Evolutionary conservation across 2,113 vertebrate species (phyloP).

Genomic region (Lepus americanus): DNA sequence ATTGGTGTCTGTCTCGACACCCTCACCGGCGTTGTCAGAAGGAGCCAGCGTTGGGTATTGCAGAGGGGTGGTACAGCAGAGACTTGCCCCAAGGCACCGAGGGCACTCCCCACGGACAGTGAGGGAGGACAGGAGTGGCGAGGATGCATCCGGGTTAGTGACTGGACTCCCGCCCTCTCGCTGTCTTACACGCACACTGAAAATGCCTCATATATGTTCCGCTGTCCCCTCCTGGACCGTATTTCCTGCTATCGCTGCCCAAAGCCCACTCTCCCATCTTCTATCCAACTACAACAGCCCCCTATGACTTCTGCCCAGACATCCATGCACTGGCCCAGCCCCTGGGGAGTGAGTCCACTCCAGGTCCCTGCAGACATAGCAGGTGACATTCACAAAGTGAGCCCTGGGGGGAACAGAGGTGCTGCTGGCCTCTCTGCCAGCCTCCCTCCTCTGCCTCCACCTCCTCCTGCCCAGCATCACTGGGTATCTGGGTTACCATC

Average conservation of each 20-base stretch:
- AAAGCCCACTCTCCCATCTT: no score
- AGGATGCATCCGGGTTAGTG: background rate
- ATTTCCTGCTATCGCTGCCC: background rate
- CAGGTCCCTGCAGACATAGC: no score
- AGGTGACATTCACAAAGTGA: background rate
- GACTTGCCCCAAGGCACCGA: background rate
- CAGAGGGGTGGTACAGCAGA: rapidly evolving
- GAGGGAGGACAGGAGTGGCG: background rate
- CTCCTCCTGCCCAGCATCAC: no score
- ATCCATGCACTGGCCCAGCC: background rate
- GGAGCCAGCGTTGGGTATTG: background rate
- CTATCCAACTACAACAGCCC: background rate
- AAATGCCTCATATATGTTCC: background rate
- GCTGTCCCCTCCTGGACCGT: background rate
- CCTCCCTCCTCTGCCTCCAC: background rate
- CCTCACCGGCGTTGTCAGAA: rapidly evolving
- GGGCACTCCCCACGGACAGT: no score
- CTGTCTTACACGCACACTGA: background rate
- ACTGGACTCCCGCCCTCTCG: no score
- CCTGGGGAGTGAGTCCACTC: no score
- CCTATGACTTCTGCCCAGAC: background rate
- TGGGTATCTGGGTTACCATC: no score
- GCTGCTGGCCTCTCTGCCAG: no score
- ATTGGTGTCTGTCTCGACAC: background rate
- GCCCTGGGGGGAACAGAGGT: background rate